Evolutionary conservation across 2,113 vertebrate species (phyloP).

Genomic region (Danio rerio): DNA sequence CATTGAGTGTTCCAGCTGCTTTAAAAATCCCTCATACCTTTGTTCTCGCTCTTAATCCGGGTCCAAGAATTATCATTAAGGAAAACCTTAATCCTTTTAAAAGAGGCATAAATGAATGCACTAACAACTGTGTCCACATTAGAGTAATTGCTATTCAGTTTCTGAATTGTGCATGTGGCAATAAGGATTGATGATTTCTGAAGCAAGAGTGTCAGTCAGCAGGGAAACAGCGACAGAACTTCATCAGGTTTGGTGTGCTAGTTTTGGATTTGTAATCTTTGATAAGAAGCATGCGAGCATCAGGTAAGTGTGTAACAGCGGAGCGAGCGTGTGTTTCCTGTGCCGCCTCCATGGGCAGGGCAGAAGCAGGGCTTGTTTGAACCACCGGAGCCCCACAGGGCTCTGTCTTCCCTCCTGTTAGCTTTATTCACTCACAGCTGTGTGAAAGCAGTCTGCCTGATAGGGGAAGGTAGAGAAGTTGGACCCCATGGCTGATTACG

Average conservation of each 20-base stretch:
- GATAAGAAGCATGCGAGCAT: conserved; percentile 63
- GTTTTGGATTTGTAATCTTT: conserved; percentile 74
- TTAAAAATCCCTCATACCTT: conserved; percentile 55
- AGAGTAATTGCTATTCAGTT: conserved; percentile 61
- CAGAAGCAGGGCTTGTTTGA: background rate
- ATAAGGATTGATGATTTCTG: conserved; percentile 52
- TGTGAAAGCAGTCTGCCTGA: conserved; percentile 30
- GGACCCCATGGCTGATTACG: conserved; percentile 67
- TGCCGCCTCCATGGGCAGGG: conserved; percentile 6
- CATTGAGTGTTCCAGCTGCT: conserved; percentile 12
- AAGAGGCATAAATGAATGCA: conserved; percentile 70
- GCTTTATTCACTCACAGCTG: conserved; percentile 43
- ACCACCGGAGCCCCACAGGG: conserved; percentile 8
- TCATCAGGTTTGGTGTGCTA: conserved; percentile 66
- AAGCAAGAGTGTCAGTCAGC: conserved; percentile 52
- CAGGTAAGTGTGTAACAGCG: conserved; percentile 65
- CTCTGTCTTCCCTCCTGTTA: conserved; percentile 35
- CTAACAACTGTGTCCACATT: conserved; percentile 67
- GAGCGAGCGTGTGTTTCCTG: conserved; percentile 6
- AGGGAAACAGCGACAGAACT: conserved; percentile 69
- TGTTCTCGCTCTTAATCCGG: conserved; percentile 62
- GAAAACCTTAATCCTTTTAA: conserved; percentile 67
- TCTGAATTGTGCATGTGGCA: conserved; percentile 62
- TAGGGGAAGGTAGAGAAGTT: conserved; percentile 59
- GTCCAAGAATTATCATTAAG: conserved; percentile 73